Base-by-base conservation (phyloP, 1,140 invertebrate genomes). In the Tribolium castaneum region DNA sequence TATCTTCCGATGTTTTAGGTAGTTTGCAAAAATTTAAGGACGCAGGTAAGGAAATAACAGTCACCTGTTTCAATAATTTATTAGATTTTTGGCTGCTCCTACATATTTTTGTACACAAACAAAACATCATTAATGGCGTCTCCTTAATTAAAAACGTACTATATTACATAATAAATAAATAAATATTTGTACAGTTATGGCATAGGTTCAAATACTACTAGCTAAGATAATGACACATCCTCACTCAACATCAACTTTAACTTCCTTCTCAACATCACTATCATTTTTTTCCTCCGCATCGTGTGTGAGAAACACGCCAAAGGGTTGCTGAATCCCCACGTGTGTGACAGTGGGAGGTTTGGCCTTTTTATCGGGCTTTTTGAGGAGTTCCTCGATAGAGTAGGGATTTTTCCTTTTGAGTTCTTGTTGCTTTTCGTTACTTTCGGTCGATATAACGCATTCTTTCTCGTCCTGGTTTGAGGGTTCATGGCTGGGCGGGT, bases 301-400 rank as follows among this genome's bases (percentile, higher is more conserved):
- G 56, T 79, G 80, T 56, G 75, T 78, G 6, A 85, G 77, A 34
- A 86, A 62, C 30, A 78, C 82, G 13, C 85, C 85, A 49, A 83
- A 78, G 1, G 85, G 85, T 76, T 86, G 85, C 16, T 84, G 80
- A 74, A 86, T 77, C 59, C 70, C 79, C 3, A 71, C 52, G 51
- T 54, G 76, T 22, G 74, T 71, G 14, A 84, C 56, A 77, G 79
- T 82, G 25, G 81, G 54, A 25, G 81, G 76, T 80, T 85, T 85
- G 6, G 75, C 49, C 76, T 80, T 80, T 81, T 91, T 92, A 74
- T 92, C 91, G 5, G 93, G 93, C 78, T 95, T 95, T 82, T 95
- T 96, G 3, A 96, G 83, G 4, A 96, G 84, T 83, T 96, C 95
- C 83, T 96, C 95, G 82, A 96, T 96, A 0, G 94, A 95, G 84